Conservation (phyloP, 1,140 invertebrate genomes). For the Platorchestia sp. region DNA sequence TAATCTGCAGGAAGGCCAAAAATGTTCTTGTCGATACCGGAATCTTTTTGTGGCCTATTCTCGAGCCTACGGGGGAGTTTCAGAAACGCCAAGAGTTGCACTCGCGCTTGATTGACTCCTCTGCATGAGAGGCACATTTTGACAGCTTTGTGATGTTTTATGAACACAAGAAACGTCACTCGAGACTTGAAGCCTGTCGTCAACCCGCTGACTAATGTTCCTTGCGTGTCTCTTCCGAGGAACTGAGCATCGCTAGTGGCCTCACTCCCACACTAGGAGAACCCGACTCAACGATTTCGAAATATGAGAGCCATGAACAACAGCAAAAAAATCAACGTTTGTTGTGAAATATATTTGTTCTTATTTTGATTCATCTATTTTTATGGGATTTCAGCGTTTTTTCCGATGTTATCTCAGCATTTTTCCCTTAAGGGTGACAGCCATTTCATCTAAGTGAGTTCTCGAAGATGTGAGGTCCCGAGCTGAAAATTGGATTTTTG, state of each 20-base stretch:
- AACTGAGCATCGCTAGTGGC: neutral
- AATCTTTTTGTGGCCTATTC: conserved; percentile 13
- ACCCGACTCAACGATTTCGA: neutral
- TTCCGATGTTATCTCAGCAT: too few relatives aligned
- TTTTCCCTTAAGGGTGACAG: too few relatives aligned
- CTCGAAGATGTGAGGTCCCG: too few relatives aligned
- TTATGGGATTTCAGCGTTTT: neutral
- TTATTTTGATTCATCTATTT: neutral
- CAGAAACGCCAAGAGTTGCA: neutral
- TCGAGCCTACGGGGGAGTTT: neutral
- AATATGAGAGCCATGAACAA: neutral
- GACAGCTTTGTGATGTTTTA: neutral
- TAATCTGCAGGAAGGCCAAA: neutral
- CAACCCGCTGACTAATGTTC: neutral
- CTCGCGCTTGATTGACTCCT: neutral
- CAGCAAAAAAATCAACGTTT: too few relatives aligned
- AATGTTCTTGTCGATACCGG: conserved; percentile 34
- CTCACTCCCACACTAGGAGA: neutral
- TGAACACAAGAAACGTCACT: neutral
- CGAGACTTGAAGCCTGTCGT: neutral
- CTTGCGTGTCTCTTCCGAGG: neutral
- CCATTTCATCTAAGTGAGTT: too few relatives aligned
- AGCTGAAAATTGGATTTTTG: too few relatives aligned
- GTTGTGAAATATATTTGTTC: too few relatives aligned
- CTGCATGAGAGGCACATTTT: neutral